Conservation (phyloP, 2,888 invertebrate genomes). For the Onthophagus sagittarius region DNA sequence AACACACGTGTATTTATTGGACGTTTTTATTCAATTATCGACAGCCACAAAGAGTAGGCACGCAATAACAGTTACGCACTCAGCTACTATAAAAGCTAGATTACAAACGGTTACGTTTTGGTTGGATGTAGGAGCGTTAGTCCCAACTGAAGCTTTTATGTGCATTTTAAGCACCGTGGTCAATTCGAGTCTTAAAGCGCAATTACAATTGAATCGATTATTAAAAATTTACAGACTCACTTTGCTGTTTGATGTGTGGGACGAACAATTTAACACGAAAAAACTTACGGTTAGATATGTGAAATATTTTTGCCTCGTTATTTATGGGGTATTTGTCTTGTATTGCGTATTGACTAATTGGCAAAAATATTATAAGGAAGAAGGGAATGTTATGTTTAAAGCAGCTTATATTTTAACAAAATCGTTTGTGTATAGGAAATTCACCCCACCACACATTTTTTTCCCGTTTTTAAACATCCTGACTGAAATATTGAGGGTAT, state of each 20-base stretch:
- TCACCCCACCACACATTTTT: constrained; percentile 8
- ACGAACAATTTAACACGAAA: constrained; percentile 22
- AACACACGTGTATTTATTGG: constrained; percentile 26
- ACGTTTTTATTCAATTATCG: constrained; percentile 31
- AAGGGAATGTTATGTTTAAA: constrained; percentile 1
- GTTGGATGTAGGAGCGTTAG: constrained; percentile 17
- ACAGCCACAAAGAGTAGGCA: constrained; percentile 30
- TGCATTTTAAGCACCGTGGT: constrained; percentile 13
- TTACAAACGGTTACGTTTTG: constrained; percentile 20
- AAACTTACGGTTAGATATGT: constrained; percentile 22
- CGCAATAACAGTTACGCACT: constrained; percentile 11
- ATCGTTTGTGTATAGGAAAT: background rate
- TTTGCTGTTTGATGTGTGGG: constrained; percentile 20
- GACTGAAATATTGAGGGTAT: background rate
- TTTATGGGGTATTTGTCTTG: constrained; percentile 15
- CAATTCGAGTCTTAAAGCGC: constrained; percentile 1
- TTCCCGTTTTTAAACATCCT: constrained; percentile 4
- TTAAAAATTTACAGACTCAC: constrained; percentile 25
- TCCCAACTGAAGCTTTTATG: constrained; percentile 19
- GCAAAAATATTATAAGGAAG: background rate
- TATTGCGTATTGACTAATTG: constrained; percentile 11
- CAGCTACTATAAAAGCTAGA: constrained; percentile 12
- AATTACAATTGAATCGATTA: constrained; percentile 16
- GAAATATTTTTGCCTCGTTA: constrained; percentile 14
- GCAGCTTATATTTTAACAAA: constrained; percentile 11